A percentile compares a stretch with the other conserved stretches of the same genome.
phyloP scores from a whole-genome alignment of 1,140 invertebrate species.

The Aphelinus certus region DNA sequence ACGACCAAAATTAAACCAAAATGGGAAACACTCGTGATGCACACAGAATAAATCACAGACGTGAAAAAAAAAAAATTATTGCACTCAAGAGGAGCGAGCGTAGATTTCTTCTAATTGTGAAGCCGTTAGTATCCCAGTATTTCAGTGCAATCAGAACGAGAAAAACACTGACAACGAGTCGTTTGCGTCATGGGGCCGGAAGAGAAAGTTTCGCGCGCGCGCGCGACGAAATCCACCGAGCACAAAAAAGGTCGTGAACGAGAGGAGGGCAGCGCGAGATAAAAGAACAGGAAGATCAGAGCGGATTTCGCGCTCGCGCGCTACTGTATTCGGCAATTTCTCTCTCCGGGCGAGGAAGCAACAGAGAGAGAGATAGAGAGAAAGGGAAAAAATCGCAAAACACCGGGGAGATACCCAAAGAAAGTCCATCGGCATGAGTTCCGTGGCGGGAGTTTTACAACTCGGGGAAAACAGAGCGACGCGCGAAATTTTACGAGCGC shows the following conservation, averaged over 20 bases:
- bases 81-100: neutral
- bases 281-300: too few species aligned
- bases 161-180: neutral
- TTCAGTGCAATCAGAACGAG: neutral
- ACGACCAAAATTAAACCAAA: too few species aligned
- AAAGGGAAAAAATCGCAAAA: neutral
- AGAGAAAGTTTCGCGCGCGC: slow-evolving; percentile 20
- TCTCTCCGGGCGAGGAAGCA: neutral
- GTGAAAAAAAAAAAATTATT: neutral
- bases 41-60: too few species aligned
- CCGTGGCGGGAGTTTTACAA: too few species aligned
- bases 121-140: too few species aligned
- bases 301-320: neutral
- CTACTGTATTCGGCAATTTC: neutral
- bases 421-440: too few species aligned
- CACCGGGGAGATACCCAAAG: too few species aligned
- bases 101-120: neutral
- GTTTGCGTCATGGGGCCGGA: neutral
- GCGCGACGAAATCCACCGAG: slow-evolving; percentile 15
- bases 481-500: too few species aligned
- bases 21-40: too few species aligned
- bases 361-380: neutral
- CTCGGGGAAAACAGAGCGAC: too few species aligned
- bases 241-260: neutral
- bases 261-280: too few species aligned